Evolutionary conservation across 2,888 invertebrate genomes (phyloP).

Genomic region (Pandemis cinnamomeana): DNA sequence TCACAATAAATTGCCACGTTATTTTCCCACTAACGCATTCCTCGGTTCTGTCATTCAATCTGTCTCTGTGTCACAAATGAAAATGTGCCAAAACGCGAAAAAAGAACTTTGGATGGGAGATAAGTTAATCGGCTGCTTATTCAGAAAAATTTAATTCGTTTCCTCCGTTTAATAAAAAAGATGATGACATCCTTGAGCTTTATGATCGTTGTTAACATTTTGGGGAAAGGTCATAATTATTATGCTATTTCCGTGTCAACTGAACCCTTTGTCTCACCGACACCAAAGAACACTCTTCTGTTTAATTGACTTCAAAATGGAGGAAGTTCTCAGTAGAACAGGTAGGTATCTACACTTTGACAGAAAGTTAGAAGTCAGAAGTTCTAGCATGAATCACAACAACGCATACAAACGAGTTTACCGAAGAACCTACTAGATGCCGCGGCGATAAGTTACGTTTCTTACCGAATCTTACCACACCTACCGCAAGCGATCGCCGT

Average conservation of each 20-base stretch:
- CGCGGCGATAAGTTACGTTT: conserved; percentile 9
- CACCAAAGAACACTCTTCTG: no score
- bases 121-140: neutral
- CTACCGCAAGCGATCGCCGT: conserved; percentile 29
- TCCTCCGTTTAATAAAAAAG: neutral
- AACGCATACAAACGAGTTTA: conserved; percentile 1
- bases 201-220: conserved; percentile 33
- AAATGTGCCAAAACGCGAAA: no score
- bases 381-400: no score
- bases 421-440: neutral
- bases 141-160: neutral
- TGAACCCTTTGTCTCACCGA: neutral
- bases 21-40: neutral
- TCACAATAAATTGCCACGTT: neutral
- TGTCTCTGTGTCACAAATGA: no score
- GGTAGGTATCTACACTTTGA: neutral
- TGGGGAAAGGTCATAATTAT: conserved; percentile 11
- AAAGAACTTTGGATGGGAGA: no score
- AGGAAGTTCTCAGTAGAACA: neutral
- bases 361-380: neutral
- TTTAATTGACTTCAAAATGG: no score
- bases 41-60: neutral
- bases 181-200: conserved; percentile 25
- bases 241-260: conserved; percentile 19
- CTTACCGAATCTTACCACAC: conserved; percentile 36